Percentiles rank a stretch among this genome's conserved stretches.
Conservation (phyloP, 2,113 vertebrate species). For the Caranx ignobilis region DNA sequence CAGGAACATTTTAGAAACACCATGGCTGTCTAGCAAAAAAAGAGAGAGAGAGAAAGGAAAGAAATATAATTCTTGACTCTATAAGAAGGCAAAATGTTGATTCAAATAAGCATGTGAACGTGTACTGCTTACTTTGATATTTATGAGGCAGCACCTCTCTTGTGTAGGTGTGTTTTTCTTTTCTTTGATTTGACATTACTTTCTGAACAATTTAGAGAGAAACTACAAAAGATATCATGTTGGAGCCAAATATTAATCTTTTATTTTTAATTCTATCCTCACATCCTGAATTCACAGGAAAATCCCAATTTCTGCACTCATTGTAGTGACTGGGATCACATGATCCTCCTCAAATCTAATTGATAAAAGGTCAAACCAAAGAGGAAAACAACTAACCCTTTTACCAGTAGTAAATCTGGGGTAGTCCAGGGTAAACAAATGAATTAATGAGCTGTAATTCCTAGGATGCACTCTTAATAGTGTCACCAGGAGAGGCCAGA, state of each 20-base stretch:
- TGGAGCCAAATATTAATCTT: neutral
- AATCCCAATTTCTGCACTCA: slow-evolving; percentile 9
- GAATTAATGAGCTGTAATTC: slow-evolving; percentile 79
- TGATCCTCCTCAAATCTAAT: slow-evolving; percentile 53
- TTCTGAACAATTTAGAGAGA: neutral
- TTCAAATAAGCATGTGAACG: neutral
- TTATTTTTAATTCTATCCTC: neutral
- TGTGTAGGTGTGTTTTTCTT: neutral
- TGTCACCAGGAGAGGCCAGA: slow-evolving; percentile 61
- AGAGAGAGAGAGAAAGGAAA: neutral
- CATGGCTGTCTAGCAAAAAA: neutral
- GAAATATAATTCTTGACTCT: neutral
- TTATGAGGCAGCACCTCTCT: neutral
- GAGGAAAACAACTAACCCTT: slow-evolving; percentile 40
- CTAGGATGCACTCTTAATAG: slow-evolving; percentile 60
- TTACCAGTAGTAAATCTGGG: slow-evolving; percentile 49
- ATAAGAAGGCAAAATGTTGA: neutral
- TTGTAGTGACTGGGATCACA: neutral
- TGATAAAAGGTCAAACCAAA: slow-evolving; percentile 57
- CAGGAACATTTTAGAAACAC: neutral
- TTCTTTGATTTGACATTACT: neutral
- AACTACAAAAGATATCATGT: neutral
- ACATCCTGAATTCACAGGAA: neutral
- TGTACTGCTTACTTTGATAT: neutral
- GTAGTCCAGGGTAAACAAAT: slow-evolving; percentile 75